phyloP scores from a whole-genome alignment of 2,113 vertebrate genomes.

The Oryzias curvinotus region DNA sequence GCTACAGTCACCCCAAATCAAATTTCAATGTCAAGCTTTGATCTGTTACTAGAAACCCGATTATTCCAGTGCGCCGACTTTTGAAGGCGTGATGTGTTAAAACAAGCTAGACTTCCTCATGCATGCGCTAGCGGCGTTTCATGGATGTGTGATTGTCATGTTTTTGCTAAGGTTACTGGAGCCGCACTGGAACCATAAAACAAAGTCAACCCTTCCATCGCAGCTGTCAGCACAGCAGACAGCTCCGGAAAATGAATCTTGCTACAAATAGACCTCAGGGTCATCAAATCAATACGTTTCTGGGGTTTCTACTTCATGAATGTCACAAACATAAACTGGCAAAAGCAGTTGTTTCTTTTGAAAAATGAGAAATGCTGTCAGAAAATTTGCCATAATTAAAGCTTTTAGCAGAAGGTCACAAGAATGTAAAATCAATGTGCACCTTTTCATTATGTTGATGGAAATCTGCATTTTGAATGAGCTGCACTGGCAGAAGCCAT shows the following conservation, averaged over 20 bases:
- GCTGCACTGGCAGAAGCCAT: background rate
- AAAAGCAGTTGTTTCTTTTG: background rate
- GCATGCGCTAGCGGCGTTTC: background rate
- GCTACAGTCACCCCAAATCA: too few species aligned
- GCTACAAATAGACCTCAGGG: background rate
- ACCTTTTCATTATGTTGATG: background rate
- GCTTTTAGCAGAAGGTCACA: conserved; percentile 4
- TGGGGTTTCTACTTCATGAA: background rate
- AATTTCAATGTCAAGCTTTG: too few species aligned
- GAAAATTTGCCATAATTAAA: conserved; percentile 6
- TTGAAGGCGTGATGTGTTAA: background rate
- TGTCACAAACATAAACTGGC: background rate
- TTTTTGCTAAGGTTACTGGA: background rate
- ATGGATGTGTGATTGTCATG: background rate
- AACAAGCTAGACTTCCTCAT: background rate
- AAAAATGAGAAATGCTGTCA: background rate
- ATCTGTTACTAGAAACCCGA: too few species aligned
- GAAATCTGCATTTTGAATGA: conserved; percentile 1
- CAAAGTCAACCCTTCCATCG: background rate
- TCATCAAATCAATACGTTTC: conserved; percentile 14
- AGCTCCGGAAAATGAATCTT: background rate
- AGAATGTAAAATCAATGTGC: background rate
- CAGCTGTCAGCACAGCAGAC: background rate
- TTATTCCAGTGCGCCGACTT: background rate
- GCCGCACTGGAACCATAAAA: background rate